Evolutionary conservation across 2,888 invertebrate genomes (phyloP).

Genomic region (Vesta saturnalis): DNA sequence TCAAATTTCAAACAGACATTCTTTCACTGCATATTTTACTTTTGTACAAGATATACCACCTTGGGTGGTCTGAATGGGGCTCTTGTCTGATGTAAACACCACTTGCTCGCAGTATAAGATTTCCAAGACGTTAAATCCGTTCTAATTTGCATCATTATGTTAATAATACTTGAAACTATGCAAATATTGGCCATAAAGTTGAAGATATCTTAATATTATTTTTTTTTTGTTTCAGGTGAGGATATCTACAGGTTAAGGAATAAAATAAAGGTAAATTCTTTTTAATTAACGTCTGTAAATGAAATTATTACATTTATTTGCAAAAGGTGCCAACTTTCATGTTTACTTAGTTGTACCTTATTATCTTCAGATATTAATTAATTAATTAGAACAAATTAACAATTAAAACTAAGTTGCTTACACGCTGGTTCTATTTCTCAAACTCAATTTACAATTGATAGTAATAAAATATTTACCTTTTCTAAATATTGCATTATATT

Average conservation of each 20-base stretch:
- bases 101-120: conserved; percentile 3
- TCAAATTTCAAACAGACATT: neutral
- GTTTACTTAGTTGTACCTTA: no score
- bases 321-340: no score
- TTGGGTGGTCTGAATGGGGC: conserved; percentile 4
- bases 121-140: neutral
- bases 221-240: neutral
- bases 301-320: no score
- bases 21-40: neutral
- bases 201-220: neutral
- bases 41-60: neutral
- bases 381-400: no score
- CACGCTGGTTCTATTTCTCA: no score
- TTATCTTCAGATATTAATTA: no score
- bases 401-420: no score
- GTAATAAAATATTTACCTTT: no score
- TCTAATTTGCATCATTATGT: conserved; percentile 9
- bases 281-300: no score
- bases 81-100: conserved; percentile 4
- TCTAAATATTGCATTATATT: no score
- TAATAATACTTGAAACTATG: conserved; percentile 1
- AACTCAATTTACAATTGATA: no score
- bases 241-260: neutral
- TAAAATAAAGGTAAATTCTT: conserved; percentile 1
- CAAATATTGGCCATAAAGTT: neutral